Base-by-base conservation (phyloP, 2,113 vertebrate species). In the Tichodroma muraria region DNA sequence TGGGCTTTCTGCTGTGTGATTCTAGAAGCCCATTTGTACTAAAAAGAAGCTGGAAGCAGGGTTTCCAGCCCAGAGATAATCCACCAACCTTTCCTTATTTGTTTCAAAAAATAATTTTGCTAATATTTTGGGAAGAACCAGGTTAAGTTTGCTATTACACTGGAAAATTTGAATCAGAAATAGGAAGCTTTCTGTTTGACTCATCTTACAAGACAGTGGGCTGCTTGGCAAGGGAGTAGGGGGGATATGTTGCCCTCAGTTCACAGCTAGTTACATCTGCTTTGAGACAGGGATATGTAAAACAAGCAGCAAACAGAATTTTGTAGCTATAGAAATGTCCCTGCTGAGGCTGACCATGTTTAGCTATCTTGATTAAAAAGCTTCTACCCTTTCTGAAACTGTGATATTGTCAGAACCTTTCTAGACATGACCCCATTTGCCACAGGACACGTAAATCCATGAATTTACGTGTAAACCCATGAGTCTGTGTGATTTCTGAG, bases 391-490 rank as follows among this genome's bases (percentile, higher is more conserved):
- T 69, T 24, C 37, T 65, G 42, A 78, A 84, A 53, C 6, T 66
- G 9, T 24, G 10, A 45, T 50, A 16, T 13, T 40, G 13, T 52
- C 60, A 70, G 61, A 87, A 40, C 9, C 38, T 53, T 87, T 31
- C 24, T 42, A 35, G 19, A 69, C 31, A 68, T 9, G 19, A 20
- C 16, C 6, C 6, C 22, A 37, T 54, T 90, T 90, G 27, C 44
- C 64, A 45, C 37, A 40, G 33, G 15, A 45, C 16, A 21, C 2
- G 0, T 53, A 35, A 79, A 28, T 5, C n/a, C 4, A 0, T 18
- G 40, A 40, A 13, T 40, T 13, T 40, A 44, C 18, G 18, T 13
- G 33, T 53, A 35, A 79, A 28, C 6, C 28, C 4, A 0, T 15
- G 23, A 76, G 31, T 42, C 22, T 52, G 3, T 49, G 54, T 66